These are phyloP conservation scores for Eriocheir sinensis DNA, from an alignment of 1,140 invertebrate species.

Conservation along the genomic window DNA sequence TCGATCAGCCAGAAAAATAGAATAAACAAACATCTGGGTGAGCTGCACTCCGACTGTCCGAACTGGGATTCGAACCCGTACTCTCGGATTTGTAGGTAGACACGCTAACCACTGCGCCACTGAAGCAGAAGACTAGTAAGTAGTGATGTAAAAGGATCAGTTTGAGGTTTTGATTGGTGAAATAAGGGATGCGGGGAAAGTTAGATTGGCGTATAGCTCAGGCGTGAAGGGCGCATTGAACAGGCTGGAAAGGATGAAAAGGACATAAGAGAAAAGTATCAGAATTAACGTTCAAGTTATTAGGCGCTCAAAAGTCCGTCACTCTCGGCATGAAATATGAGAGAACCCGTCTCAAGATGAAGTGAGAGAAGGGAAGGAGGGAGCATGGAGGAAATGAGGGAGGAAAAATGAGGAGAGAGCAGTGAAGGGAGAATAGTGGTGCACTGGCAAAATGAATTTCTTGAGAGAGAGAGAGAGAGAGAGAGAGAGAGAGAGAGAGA, in stretches of 20 bases:
- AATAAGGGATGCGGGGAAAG: background rate
- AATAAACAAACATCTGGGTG: too few relatives aligned
- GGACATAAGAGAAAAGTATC: background rate
- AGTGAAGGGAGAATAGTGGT: background rate
- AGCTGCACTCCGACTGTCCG: too few relatives aligned
- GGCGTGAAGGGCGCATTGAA: background rate
- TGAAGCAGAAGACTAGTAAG: too few relatives aligned
- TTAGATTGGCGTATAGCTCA: background rate
- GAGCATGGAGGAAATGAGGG: background rate
- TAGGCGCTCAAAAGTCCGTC: background rate
- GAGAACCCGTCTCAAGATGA: background rate
- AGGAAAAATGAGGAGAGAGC: background rate
- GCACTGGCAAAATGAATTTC: too few relatives aligned
- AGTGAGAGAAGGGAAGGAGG: background rate
- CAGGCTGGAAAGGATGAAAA: background rate
- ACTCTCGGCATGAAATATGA: background rate
- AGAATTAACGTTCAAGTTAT: conserved; percentile 16
- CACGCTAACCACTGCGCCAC: too few relatives aligned
- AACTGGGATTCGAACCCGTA: too few relatives aligned
- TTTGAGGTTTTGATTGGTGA: background rate
- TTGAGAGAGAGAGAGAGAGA: conserved; percentile 2
- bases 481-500: background rate
- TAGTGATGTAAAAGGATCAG: background rate
- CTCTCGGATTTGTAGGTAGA: too few relatives aligned
- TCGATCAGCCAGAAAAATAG: too few relatives aligned